These are phyloP conservation scores for Zootoca vivipara DNA, from an alignment of 2,113 vertebrate species.

Conservation along the genomic window DNA sequence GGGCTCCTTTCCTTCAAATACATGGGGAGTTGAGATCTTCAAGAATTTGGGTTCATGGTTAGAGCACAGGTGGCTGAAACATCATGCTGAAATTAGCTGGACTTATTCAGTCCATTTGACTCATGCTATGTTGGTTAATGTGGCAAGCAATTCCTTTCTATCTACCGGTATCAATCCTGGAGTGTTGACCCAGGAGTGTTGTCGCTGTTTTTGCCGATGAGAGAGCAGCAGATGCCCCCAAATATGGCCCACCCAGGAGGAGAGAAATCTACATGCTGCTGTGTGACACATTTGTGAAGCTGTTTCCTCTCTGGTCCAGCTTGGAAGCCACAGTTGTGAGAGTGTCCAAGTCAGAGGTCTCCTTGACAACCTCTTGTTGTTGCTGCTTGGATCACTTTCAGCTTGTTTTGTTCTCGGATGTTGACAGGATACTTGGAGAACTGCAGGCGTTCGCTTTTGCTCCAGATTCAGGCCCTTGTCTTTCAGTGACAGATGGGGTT, in stretches of 20 bases:
- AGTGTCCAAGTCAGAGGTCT: background rate
- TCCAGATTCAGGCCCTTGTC: background rate
- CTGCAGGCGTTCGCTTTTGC: background rate
- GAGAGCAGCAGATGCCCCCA: background rate
- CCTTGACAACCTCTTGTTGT: constrained; percentile 4
- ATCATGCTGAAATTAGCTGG: background rate
- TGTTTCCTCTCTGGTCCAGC: background rate
- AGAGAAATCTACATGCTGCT: background rate
- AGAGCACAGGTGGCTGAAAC: background rate
- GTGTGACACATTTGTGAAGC: background rate
- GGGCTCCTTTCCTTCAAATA: background rate
- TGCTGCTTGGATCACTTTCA: constrained; percentile 2
- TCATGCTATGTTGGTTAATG: background rate
- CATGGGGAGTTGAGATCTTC: background rate
- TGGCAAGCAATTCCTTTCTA: background rate
- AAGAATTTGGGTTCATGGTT: background rate
- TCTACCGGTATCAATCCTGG: background rate
- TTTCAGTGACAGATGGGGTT: background rate
- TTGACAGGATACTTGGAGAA: constrained; percentile 3
- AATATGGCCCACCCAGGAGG: background rate
- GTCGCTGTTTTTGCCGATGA: background rate
- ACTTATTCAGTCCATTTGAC: background rate
- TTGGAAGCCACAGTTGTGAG: background rate
- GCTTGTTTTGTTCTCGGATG: background rate
- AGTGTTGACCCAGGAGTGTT: background rate